Base-by-base conservation (phyloP, 2,888 invertebrate species). In the Chesias legatella region DNA sequence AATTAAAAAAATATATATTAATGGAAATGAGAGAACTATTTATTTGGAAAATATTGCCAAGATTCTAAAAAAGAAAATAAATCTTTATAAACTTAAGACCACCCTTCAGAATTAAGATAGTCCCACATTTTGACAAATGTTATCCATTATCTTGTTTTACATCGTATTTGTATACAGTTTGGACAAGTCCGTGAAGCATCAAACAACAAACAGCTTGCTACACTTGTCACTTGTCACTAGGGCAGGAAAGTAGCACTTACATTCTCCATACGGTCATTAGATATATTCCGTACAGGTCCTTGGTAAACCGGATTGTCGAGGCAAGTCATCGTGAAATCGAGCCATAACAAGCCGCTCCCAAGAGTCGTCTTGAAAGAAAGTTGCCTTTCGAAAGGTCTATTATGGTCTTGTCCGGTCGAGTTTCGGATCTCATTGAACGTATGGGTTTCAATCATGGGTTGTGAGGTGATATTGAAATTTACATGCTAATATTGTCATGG, bases 281-380 rank as follows among this genome's bases (percentile, higher is more conserved):
- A 73, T 67, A 64, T 64, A 67, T 73, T 71, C 70, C 65, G 67
- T 51, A 47, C 51, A 52, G 59, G 62, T 72, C 72, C 73, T 67
- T 67, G 65, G 55, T 48, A 57, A 78, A 79, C 79, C 68, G 64
- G 77, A 75, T 77, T 62, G 45, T 36, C 51, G 55, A 60, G n/a
- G 64, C 78, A 59, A 78, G 79, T 77, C 79, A 79, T 75, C 74
- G 81, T 73, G 84, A 84, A 83, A 85, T 79, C 80, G 73, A 72
- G 65, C 73, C 69, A 63, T 73, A 69, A 42, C 45, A 28, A 33
- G 48, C 47, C 48, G 33, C 51, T 41, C 53, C 51, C 45, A 41
- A 39, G 49, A 58, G 54, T 49, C 65, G 62, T 64, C 67, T 63
- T 58, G 60, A 54, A 76, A 64, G 77, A 77, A 78, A 78, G 76